Conservation (phyloP, 1,140 invertebrate species). For the Bombyx mandarina region DNA sequence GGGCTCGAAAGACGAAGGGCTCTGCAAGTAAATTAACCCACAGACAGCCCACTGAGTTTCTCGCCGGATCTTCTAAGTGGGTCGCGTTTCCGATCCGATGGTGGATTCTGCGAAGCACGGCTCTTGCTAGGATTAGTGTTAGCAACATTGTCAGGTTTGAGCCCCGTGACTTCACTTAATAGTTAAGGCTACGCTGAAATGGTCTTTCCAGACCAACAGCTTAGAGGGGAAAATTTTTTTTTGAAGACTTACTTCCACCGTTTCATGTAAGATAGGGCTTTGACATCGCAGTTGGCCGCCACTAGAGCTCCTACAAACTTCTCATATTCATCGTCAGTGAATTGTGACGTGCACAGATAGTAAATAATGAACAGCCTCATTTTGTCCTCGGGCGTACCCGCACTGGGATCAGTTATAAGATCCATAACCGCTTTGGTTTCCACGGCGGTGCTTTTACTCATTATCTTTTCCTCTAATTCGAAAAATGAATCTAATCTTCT, state of each 20-base stretch:
- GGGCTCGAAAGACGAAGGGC: constrained; percentile 19
- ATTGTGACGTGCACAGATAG: constrained; percentile 86
- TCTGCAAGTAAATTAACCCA: constrained; percentile 10
- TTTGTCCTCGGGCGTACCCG: constrained; percentile 93
- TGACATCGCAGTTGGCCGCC: constrained; percentile 88
- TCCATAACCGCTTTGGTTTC: constrained; percentile 85
- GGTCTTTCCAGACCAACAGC: background rate
- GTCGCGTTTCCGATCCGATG: too few species aligned
- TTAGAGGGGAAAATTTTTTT: constrained; percentile 4
- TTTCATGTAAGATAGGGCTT: constrained; percentile 87
- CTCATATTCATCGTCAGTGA: constrained; percentile 87
- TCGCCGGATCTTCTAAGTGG: too few species aligned
- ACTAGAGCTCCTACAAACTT: constrained; percentile 85
- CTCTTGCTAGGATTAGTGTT: too few species aligned
- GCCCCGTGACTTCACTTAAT: too few species aligned
- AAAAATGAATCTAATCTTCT: constrained; percentile 96
- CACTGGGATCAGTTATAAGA: constrained; percentile 87
- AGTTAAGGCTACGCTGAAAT: too few species aligned
- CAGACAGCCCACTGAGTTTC: too few species aligned
- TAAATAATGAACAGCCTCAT: constrained; percentile 96
- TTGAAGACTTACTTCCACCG: constrained; percentile 83
- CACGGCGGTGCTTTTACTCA: constrained; percentile 81
- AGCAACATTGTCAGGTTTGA: too few species aligned
- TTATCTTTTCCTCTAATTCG: constrained; percentile 98
- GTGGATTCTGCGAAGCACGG: too few species aligned